Conservation (phyloP, 2,797 vertebrate genomes). For the Gadopsis marmoratus region DNA sequence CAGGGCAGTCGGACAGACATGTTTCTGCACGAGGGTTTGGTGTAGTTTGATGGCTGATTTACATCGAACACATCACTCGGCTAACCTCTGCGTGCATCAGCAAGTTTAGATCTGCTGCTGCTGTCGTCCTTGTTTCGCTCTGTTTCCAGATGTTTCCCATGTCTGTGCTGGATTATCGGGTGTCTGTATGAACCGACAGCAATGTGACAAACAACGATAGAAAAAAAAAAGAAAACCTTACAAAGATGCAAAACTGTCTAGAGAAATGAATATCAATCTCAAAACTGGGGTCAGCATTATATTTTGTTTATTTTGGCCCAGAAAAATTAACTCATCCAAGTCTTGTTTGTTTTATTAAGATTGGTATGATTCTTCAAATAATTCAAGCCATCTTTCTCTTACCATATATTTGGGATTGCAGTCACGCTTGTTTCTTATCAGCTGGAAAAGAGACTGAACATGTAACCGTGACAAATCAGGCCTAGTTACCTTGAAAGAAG, state of each 20-base stretch:
- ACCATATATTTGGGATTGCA: neutral
- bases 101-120: slow-evolving; percentile 19
- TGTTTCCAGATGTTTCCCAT: neutral
- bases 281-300: neutral
- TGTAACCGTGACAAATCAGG: slow-evolving; percentile 3
- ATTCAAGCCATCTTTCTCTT: neutral
- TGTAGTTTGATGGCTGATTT: slow-evolving; percentile 26
- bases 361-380: neutral
- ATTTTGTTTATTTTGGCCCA: neutral
- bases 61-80: slow-evolving; percentile 10
- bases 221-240: neutral
- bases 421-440: neutral
- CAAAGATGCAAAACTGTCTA: no score
- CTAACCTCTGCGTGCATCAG: slow-evolving; percentile 28
- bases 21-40: slow-evolving; percentile 16
- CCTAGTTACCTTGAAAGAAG: neutral
- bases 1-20: neutral
- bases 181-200: neutral
- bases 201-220: neutral
- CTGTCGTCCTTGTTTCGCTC: neutral
- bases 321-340: neutral
- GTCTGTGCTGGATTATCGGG: neutral
- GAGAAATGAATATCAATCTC: neutral
- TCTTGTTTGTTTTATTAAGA: neutral
- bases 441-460: neutral